Evolutionary conservation across 1,140 invertebrate species (phyloP), one percentile per base, ranked within the genome.

Genomic region (Gonatopus flavifemur): DNA sequence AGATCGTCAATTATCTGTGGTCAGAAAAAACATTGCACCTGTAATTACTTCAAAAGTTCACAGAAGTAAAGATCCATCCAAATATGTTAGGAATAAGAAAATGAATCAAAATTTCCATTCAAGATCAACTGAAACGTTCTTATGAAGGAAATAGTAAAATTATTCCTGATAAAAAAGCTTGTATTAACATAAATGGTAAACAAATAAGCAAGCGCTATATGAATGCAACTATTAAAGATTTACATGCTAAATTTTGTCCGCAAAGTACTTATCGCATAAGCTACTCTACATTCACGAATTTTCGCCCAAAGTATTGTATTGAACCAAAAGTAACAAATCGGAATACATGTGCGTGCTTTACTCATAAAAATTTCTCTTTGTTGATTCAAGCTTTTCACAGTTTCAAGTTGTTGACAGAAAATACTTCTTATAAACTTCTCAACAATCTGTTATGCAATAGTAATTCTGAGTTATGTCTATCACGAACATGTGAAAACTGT

Each of bases 331-430:
- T n/a, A n/a, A n/a, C n/a, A n/a, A n/a, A n/a, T n/a, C n/a, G n/a
- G n/a, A n/a, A n/a, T n/a, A n/a, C n/a, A 20, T 57, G 55, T 54
- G 41, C 40, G 15, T 58, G 55, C 37, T 20, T 55, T 30, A 38
- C 24, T 21, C 46, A 58, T 50, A 46, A 50, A 55, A 58, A 54
- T 19, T 46, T 58, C 24, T 42, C 16, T 28, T 38, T 48, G 22
- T 25, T 55, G 18, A 30, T 58, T 6, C 21, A 40, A 20, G 21
- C 50, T 47, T 35, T 50, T 40, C 37, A 54, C 35, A 24, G 21
- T 19, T 28, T 30, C 10, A 49, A 50, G 33, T 30, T 58, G 18
- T n/a, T n/a, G n/a, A n/a, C n/a, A n/a, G n/a, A n/a, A n/a, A n/a
- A n/a, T n/a, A n/a, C n/a, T n/a, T n/a, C 10, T 58, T 7, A 54